Base-by-base conservation (phyloP, 2,888 invertebrate genomes). In the Callimorpha dominula region DNA sequence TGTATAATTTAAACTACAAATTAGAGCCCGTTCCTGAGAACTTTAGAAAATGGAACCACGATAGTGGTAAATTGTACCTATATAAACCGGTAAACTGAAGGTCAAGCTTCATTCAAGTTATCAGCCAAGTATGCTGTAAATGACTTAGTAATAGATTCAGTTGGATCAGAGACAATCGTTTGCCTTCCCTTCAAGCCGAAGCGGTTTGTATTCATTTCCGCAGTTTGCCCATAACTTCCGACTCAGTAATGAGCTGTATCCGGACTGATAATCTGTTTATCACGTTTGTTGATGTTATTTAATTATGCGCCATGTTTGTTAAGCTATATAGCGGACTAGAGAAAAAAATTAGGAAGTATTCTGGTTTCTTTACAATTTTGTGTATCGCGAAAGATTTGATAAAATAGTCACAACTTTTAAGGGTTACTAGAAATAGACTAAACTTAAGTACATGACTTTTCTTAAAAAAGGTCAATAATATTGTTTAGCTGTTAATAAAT, bases 191-290 rank as follows among this genome's bases (percentile, higher is more conserved):
- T 70, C 50, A 46, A 60, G 4, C 5, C 62, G 9, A 1, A 52
- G 50, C 65, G 49, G 54, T 17, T 14, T 54, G 66, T 62, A 50
- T 70, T 79, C 74, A 83, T 80, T 82, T 83, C 82, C 82, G 82
- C 40, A 17, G 42, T 68, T 68, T 65, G 46, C 57, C 73, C 75
- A 70, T 71, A 67, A 62, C 76, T 83, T 80, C 85, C 82, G 79
- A 57, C 50, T n/a, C 14, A 40, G 66, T 84, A 82, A 83, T 78
- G 78, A 78, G 67, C 73, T 67, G 79, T 75, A 76, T 83, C 82
- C 82, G 81, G 42, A 65, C 72, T 46, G 43, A 60, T 70, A 67
- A 31, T 75, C 71, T 78, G 69, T 76, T 73, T 42, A 63, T 60
- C 49, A 42, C 52, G 57, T 70, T 17, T 50, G 72, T 74, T 72